These are phyloP conservation scores for Tenthredo livida DNA, from an alignment of 2,888 invertebrate species.

Conservation along the genomic window DNA sequence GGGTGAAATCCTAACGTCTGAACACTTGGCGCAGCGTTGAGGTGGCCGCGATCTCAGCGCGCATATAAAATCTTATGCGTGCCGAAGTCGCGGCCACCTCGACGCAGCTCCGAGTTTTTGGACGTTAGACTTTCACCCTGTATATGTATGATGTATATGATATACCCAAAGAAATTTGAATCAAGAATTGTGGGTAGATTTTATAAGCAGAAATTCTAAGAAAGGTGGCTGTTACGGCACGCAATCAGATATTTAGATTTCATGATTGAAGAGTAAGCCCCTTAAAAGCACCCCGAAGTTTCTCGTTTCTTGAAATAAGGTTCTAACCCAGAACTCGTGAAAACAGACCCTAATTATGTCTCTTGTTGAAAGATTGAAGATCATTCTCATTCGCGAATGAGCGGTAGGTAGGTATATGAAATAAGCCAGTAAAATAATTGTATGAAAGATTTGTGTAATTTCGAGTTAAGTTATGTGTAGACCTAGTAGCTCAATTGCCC, in stretches of 20 bases:
- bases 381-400: neutral
- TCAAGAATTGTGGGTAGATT: conserved; percentile 7
- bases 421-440: neutral
- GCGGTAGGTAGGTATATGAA: neutral
- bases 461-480: neutral
- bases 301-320: neutral
- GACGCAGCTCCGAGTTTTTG: too few relatives aligned
- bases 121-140: too few relatives aligned
- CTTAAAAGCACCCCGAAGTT: neutral
- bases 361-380: neutral
- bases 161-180: neutral
- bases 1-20: too few relatives aligned
- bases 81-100: too few relatives aligned
- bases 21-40: too few relatives aligned
- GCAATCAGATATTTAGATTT: conserved; percentile 2
- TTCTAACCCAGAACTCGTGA: neutral
- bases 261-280: neutral
- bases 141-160: too few relatives aligned
- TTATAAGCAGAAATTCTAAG: neutral
- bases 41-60: too few relatives aligned
- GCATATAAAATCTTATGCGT: too few relatives aligned
- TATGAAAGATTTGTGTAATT: neutral
- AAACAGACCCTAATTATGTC: neutral
- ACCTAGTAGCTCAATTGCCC: neutral
- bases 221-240: neutral